Evolutionary conservation across 1,140 invertebrate species (phyloP), one percentile per base, ranked within the genome.

Genomic region (Stegodyphus dumicola): DNA sequence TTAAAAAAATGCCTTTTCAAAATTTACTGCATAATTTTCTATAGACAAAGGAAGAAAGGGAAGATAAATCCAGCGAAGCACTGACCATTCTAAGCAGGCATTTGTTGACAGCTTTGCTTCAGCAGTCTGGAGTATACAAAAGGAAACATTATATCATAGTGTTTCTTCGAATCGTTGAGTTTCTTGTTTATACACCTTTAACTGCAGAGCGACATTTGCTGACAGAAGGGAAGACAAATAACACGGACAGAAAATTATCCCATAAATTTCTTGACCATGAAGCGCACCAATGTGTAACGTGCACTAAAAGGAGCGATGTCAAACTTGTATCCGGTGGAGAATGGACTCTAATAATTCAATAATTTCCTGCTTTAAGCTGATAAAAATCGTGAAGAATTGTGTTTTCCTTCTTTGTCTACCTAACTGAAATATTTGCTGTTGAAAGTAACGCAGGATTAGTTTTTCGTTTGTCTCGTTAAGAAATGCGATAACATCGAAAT

Each of bases 161-260:
- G 15, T 60, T 60, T 60, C 56, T 33, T 60, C 56, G 56, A 6
- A 17, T 56, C 56, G 56, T 54, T 70, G 65, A 54, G 13, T 79
- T 48, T 18, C 60, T 73, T 60, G 69, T 73, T 81, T 81, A 51
- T 18, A n/a, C 52, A 17, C 17, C 13, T 17, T 64, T 60, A 81
- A 11, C 56, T 51, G 70, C 18, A 64, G 49, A 33, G 54, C n/a
- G 53, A 71, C 9, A 15, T 60, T 15, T 15, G 56, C 15, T 64
- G 69, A 81, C 78, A 73, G 73, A 33, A 71, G 60, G 60, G 78
- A 81, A 81, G 78, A 81, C 78, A 81, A 81, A 81, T 81, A 73
- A 48, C 18, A 17, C 18, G 52, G 13, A 10, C 49, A 6, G 48
- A 73, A 60, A 81, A 73, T 81, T 51, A 64, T 81, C 78, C 69